Percentiles rank a stretch among this genome's conserved stretches.
Evolutionary conservation across 2,113 vertebrate genomes (phyloP).

Genomic region (Phodopus roborovskii): DNA sequence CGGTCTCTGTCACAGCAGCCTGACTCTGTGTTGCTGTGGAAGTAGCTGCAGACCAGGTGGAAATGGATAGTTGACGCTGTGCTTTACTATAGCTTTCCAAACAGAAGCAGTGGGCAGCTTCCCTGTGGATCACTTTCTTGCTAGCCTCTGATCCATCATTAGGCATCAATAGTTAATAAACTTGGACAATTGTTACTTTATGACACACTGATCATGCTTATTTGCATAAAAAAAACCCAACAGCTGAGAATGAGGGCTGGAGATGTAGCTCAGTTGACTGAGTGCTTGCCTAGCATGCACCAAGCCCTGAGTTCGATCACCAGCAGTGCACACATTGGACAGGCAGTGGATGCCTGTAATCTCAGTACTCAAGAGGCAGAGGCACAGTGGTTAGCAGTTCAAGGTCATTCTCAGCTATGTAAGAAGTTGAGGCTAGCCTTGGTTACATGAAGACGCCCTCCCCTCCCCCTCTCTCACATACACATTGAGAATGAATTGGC

Average conservation of each 20-base stretch:
- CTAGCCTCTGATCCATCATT: background rate
- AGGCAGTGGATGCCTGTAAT: too few relatives aligned
- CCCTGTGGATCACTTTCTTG: background rate
- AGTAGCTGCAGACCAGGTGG: background rate
- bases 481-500: background rate
- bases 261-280: background rate
- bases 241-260: too few relatives aligned
- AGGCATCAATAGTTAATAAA: background rate
- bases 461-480: too few relatives aligned
- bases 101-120: background rate
- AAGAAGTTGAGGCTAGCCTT: too few relatives aligned
- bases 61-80: background rate
- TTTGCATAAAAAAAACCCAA: background rate
- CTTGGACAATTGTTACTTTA: background rate
- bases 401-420: background rate
- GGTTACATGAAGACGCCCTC: background rate
- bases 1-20: background rate
- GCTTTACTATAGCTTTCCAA: background rate
- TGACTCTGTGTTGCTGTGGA: background rate
- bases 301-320: background rate
- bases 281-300: background rate
- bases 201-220: background rate
- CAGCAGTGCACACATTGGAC: background rate
- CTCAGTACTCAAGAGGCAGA: background rate
- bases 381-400: background rate